These are phyloP conservation scores for Cricetomys ansorgei DNA, from an alignment of 2,113 vertebrate genomes.

Conservation along the genomic window DNA sequence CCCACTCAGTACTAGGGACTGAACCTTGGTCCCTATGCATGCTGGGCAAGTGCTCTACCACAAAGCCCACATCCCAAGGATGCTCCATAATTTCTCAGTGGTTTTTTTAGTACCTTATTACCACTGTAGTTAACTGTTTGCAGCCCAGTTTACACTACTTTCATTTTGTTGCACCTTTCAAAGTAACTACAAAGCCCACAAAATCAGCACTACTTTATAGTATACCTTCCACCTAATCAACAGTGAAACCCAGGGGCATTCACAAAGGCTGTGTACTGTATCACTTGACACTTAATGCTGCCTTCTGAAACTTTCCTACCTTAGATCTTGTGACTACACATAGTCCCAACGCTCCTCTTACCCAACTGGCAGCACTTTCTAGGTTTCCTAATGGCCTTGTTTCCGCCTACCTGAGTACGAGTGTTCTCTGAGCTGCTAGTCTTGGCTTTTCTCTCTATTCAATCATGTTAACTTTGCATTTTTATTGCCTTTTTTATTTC, in stretches of 20 bases:
- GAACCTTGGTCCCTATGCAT: not conserved
- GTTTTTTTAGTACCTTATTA: not conserved
- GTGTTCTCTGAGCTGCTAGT: not conserved
- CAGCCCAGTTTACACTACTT: not conserved
- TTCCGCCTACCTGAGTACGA: not conserved
- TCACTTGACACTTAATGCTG: not conserved
- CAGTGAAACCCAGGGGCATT: not conserved
- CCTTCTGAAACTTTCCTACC: constrained; percentile 6
- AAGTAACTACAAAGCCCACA: not conserved
- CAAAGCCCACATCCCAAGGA: too few relatives aligned
- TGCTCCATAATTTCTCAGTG: not conserved
- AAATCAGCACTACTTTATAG: not conserved
- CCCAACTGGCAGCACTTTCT: constrained; percentile 45
- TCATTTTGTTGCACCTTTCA: not conserved
- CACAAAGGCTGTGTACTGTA: not conserved
- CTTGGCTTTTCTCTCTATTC: constrained; percentile 26
- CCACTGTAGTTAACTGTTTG: not conserved
- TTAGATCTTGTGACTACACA: constrained; percentile 15
- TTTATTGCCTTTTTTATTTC: constrained; percentile 29
- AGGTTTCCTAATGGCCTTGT: not conserved
- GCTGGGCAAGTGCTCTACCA: not conserved
- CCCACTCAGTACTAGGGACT: not conserved
- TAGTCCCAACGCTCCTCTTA: constrained; percentile 54
- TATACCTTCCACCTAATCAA: not conserved
- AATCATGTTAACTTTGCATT: not conserved